Conservation (phyloP, 1,140 invertebrate genomes). For the Goniozus legneri region DNA sequence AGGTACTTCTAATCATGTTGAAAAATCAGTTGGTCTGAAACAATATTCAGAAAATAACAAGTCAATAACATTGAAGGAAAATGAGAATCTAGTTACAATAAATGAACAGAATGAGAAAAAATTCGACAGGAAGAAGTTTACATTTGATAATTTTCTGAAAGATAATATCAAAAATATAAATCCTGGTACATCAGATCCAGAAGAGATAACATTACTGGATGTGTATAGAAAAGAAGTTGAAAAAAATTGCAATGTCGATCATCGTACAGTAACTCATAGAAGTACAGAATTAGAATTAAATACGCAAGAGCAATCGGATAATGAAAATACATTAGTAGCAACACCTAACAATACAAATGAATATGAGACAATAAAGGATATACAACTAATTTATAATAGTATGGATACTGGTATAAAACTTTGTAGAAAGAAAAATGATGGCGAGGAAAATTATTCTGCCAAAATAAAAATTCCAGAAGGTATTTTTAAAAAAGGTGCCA, state of each 20-base stretch:
- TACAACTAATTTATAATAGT: neutral
- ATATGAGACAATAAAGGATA: constrained; percentile 6
- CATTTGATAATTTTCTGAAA: constrained; percentile 23
- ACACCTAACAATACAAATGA: neutral
- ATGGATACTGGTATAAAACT: constrained; percentile 25
- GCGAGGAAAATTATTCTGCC: constrained; percentile 51
- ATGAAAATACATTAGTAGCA: neutral
- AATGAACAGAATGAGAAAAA: neutral
- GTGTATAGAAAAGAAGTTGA: constrained; percentile 13
- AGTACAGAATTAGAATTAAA: constrained; percentile 2
- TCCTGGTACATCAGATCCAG: constrained; percentile 1
- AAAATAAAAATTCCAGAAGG: constrained; percentile 65
- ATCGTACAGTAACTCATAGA: no score
- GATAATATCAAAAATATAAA: constrained; percentile 7
- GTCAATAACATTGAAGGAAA: no score
- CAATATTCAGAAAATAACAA: no score
- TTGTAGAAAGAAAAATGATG: constrained; percentile 27
- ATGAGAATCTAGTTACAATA: no score
- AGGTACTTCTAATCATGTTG: no score
- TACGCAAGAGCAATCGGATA: neutral
- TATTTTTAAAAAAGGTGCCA: constrained; percentile 58
- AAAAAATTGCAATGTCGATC: no score
- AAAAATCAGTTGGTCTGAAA: no score
- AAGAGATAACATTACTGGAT: constrained; percentile 6
- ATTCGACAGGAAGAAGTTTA: neutral